Evolutionary conservation across 1,140 invertebrate species (phyloP).

Genomic region (Apocrypta bakeri): DNA sequence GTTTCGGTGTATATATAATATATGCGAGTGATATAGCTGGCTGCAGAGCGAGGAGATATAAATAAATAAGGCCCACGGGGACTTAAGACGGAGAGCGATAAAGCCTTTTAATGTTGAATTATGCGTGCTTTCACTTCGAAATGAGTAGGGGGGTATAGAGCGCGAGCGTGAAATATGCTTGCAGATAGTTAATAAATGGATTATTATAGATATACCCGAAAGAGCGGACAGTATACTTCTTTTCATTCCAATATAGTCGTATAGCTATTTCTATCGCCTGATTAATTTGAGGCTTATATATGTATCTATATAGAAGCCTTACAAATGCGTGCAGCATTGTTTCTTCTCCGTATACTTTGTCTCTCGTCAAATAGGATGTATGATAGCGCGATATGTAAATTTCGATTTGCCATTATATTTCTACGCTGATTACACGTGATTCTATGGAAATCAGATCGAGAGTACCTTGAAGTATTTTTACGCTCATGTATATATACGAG

Average conservation of each 20-base stretch:
- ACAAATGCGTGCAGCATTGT: not conserved
- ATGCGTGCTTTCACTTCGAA: slow-evolving; percentile 39
- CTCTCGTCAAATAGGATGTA: not conserved
- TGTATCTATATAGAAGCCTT: too few relatives aligned
- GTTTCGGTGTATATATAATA: too few relatives aligned
- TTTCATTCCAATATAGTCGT: not conserved
- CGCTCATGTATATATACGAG: not conserved
- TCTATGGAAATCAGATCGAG: not conserved
- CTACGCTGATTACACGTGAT: not conserved
- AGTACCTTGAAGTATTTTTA: not conserved
- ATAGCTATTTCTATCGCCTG: not conserved
- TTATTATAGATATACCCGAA: slow-evolving; percentile 19
- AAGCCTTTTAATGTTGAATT: slow-evolving; percentile 37
- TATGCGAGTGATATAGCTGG: not conserved
- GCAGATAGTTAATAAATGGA: slow-evolving; percentile 43
- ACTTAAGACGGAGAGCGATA: slow-evolving; percentile 31
- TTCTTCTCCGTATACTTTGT: too few relatives aligned
- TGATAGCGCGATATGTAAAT: too few relatives aligned
- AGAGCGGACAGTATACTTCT: not conserved
- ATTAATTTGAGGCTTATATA: too few relatives aligned
- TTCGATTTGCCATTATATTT: not conserved
- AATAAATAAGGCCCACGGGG: slow-evolving; percentile 32
- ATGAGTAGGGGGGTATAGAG: slow-evolving; percentile 9
- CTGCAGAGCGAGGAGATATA: not conserved
- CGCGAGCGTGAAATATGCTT: slow-evolving; percentile 24